phyloP scores from a whole-genome alignment of 2,888 invertebrate species.

The Drosophila kanekoi region DNA sequence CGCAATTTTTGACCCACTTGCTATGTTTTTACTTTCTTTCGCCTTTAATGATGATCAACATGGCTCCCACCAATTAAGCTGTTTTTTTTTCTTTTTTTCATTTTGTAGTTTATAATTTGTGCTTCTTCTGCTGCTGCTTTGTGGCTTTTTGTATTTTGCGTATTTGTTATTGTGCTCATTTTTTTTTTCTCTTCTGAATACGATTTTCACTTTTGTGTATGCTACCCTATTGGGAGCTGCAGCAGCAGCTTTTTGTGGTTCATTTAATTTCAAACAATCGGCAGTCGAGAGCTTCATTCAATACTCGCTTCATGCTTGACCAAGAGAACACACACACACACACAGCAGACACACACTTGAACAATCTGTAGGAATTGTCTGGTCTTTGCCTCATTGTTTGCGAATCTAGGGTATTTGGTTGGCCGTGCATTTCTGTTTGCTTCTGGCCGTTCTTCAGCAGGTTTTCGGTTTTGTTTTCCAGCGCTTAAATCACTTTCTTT shows the following conservation, averaged over 20 bases:
- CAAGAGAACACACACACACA: not conserved
- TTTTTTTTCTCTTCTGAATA: conserved; percentile 5
- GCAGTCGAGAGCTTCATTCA: not conserved
- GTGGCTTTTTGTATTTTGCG: conserved; percentile 29
- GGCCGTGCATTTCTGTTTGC: conserved; percentile 21
- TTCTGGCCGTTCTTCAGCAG: conserved; percentile 51
- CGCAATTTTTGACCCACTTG: conserved; percentile 74
- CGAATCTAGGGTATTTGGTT: conserved; percentile 44
- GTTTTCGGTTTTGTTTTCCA: conserved; percentile 18
- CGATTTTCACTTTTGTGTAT: conserved; percentile 68
- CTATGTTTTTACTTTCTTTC: conserved; percentile 75
- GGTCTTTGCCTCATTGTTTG: not conserved
- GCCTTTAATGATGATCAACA: conserved; percentile 61
- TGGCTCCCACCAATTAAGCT: conserved; percentile 23
- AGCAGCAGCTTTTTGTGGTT: conserved; percentile 8
- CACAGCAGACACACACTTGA: not conserved
- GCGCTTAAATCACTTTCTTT: conserved; percentile 67
- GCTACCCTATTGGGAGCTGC: conserved; percentile 40
- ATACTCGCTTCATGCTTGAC: conserved; percentile 2
- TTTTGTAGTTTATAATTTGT: conserved; percentile 1
- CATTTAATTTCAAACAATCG: conserved; percentile 31
- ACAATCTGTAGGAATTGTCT: not conserved
- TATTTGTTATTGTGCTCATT: conserved; percentile 19
- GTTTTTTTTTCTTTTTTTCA: conserved; percentile 11
- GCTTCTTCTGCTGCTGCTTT: conserved; percentile 6